These are phyloP conservation scores for Biston stratarius DNA, from an alignment of 2,888 invertebrate species.

Conservation along the genomic window DNA sequence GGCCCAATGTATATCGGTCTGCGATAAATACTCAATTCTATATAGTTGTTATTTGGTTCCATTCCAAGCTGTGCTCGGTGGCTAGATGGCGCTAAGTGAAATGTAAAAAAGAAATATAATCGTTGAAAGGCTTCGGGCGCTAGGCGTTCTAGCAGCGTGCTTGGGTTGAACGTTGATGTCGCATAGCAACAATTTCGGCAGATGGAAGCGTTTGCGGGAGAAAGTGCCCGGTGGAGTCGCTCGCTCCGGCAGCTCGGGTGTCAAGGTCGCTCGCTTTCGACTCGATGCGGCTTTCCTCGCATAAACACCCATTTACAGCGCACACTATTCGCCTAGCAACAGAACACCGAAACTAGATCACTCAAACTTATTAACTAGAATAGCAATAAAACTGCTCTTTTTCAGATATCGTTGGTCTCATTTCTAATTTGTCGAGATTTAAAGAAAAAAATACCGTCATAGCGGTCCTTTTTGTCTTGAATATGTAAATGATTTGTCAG, in stretches of 20 bases:
- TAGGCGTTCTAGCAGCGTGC: not conserved
- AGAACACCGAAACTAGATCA: not conserved
- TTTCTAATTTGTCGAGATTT: no score
- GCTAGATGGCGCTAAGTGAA: no score
- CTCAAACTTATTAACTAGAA: not conserved
- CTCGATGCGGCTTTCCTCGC: conserved; percentile 10
- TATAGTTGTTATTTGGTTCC: no score
- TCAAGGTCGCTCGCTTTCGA: conserved; percentile 37
- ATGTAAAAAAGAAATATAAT: no score
- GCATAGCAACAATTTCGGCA: conserved; percentile 4
- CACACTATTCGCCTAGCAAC: not conserved
- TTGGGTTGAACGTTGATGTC: not conserved
- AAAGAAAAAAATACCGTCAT: no score
- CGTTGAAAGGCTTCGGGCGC: not conserved
- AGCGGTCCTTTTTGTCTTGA: no score
- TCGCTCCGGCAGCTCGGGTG: conserved; percentile 5
- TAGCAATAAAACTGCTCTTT: not conserved
- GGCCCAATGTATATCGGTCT: no score
- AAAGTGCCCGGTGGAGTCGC: conserved; percentile 20
- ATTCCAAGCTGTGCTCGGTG: no score
- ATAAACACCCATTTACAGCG: no score
- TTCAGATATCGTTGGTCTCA: no score
- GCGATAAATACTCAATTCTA: no score
- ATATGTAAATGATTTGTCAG: no score
- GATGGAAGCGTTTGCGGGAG: conserved; percentile 17